Conservation (phyloP, 2,113 vertebrate genomes). For the Amphiprion ocellaris region DNA sequence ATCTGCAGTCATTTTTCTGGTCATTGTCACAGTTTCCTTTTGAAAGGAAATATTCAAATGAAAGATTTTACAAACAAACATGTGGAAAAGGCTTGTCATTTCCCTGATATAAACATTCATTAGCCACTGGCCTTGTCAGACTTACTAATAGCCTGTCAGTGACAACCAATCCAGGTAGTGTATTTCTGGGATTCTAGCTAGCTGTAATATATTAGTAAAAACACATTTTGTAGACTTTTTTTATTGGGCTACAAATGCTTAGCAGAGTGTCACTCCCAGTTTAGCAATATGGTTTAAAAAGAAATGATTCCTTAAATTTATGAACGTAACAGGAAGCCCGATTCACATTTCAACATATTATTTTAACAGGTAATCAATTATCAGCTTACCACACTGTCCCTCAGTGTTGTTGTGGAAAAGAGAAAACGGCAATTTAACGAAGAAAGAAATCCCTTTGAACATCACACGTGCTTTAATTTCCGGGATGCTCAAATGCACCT, state of each 20-base stretch:
- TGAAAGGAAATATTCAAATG: slow-evolving; percentile 21
- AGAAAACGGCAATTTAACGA: slow-evolving; percentile 85
- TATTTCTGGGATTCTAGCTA: too few species aligned
- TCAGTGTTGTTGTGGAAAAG: slow-evolving; percentile 91
- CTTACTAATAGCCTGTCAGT: background rate
- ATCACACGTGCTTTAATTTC: slow-evolving; percentile 82
- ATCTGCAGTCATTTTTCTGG: slow-evolving; percentile 87
- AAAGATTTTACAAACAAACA: slow-evolving; percentile 10
- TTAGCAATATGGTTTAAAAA: too few species aligned
- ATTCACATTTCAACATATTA: background rate
- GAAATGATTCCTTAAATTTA: background rate
- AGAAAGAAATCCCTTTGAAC: slow-evolving; percentile 88
- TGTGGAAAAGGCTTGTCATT: background rate
- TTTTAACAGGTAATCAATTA: background rate
- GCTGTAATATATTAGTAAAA: too few species aligned
- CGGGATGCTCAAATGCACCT: slow-evolving; percentile 85
- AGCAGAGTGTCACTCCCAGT: background rate
- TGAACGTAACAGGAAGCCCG: background rate
- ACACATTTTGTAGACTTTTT: background rate
- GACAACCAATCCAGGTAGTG: background rate
- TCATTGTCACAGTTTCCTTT: slow-evolving; percentile 91
- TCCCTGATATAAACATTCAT: background rate
- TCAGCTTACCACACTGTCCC: slow-evolving; percentile 93
- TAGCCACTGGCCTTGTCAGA: background rate
- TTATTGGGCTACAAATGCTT: background rate